A percentile compares a stretch with the other conserved stretches of the same genome.
Evolutionary conservation across 1,140 invertebrate species (phyloP).

Genomic region (Zaprionus ghesquierei): DNA sequence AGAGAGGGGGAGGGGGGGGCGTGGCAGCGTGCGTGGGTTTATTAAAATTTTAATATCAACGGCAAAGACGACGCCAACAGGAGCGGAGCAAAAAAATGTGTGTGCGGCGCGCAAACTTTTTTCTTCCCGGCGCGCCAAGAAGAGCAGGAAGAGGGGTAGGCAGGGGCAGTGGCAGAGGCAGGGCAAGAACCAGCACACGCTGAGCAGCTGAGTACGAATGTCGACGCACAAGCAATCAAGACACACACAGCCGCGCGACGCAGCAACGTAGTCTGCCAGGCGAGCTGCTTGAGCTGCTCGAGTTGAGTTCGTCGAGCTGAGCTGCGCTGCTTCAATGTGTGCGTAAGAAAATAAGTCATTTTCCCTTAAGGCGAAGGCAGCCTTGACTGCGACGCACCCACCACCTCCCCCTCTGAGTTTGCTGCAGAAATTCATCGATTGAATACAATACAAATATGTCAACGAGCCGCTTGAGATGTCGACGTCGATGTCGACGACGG

Average conservation of each 20-base stretch:
- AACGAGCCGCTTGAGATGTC: conserved; percentile 80
- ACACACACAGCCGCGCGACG: not conserved
- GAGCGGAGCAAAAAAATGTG: conserved; percentile 76
- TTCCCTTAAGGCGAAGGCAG: conserved; percentile 68
- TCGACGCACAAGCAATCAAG: conserved; percentile 62
- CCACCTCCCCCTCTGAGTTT: not conserved
- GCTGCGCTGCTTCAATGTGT: conserved; percentile 67
- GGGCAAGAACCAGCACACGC: too few species aligned
- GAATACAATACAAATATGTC: conserved; percentile 81
- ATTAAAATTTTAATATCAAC: conserved; percentile 81
- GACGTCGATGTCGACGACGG: conserved; percentile 32
- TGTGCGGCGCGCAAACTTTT: conserved; percentile 61
- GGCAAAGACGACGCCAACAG: conserved; percentile 63
- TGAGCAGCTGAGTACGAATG: conserved; percentile 36
- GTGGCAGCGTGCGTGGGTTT: conserved; percentile 63
- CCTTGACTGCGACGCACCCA: conserved; percentile 7
- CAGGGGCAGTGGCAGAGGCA: too few species aligned
- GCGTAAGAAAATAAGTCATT: conserved; percentile 81
- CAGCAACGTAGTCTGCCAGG: conserved; percentile 3
- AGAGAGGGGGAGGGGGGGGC: not conserved
- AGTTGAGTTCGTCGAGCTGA: conserved; percentile 26
- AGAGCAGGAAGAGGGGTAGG: too few species aligned
- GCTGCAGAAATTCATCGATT: conserved; percentile 77
- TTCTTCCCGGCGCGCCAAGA: conserved; percentile 4
- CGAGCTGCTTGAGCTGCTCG: conserved; percentile 15